A percentile compares a stretch with the other conserved stretches of the same genome.
phyloP scores from a whole-genome alignment of 2,797 vertebrate genomes.

The Acanthiza pusilla region DNA sequence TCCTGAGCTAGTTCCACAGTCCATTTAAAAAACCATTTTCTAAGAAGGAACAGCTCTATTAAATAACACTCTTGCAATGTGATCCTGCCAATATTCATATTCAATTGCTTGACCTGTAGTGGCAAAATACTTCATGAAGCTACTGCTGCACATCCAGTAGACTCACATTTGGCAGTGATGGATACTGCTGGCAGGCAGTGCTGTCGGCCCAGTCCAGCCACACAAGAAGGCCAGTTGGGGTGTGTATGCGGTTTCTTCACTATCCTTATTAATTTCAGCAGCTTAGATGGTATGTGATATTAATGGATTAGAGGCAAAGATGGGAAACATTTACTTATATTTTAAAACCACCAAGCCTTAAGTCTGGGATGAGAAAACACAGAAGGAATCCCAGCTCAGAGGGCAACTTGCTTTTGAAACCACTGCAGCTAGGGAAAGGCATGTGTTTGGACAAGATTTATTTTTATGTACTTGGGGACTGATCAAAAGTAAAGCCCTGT shows the following conservation, averaged over 20 bases:
- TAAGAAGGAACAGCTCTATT: background rate
- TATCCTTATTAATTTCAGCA: constrained; percentile 22
- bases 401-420: background rate
- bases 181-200: background rate
- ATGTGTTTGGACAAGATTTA: background rate
- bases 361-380: background rate
- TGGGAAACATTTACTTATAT: background rate
- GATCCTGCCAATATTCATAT: background rate
- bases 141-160: background rate
- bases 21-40: background rate
- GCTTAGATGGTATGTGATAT: background rate
- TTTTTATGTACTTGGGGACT: background rate
- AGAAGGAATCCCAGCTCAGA: background rate
- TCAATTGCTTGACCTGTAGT: background rate
- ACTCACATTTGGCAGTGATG: background rate
- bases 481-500: background rate
- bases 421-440: background rate
- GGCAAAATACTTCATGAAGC: background rate
- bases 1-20: background rate
- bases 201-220: background rate
- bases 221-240: background rate
- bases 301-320: constrained; percentile 13
- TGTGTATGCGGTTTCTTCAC: background rate
- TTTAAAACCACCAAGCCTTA: background rate
- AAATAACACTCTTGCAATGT: background rate